These are phyloP conservation scores for Odobenus rosmarus DNA, from an alignment of 2,113 vertebrate species.

Conservation along the genomic window DNA sequence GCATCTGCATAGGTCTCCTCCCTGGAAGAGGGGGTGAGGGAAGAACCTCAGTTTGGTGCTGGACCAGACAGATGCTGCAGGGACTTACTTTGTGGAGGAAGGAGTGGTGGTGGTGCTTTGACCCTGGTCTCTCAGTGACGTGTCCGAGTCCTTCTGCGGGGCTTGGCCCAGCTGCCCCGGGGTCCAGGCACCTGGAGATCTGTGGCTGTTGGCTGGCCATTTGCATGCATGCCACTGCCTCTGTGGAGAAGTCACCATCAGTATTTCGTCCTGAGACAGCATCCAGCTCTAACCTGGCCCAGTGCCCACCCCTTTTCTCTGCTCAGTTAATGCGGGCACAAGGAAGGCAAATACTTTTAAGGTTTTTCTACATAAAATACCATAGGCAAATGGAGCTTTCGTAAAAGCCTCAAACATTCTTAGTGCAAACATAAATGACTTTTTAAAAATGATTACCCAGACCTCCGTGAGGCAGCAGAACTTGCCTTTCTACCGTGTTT, in stretches of 20 bases:
- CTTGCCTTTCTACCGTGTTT: neutral
- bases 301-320: neutral
- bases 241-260: neutral
- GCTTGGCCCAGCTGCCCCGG: too few species aligned
- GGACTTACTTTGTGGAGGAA: neutral
- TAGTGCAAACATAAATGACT: neutral
- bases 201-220: too few species aligned
- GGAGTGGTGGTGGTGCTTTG: neutral
- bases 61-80: neutral
- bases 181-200: neutral
- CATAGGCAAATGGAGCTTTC: neutral
- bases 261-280: neutral
- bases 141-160: neutral
- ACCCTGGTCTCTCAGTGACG: neutral
- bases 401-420: neutral
- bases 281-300: neutral
- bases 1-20: neutral
- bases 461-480: neutral
- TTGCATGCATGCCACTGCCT: neutral
- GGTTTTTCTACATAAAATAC: neutral
- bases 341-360: neutral
- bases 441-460: neutral
- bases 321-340: neutral
- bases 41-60: neutral
- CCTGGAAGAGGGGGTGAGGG: accelerated